These are phyloP conservation scores for Orthosia gothica DNA, from an alignment of 2,888 invertebrate genomes.

Conservation along the genomic window DNA sequence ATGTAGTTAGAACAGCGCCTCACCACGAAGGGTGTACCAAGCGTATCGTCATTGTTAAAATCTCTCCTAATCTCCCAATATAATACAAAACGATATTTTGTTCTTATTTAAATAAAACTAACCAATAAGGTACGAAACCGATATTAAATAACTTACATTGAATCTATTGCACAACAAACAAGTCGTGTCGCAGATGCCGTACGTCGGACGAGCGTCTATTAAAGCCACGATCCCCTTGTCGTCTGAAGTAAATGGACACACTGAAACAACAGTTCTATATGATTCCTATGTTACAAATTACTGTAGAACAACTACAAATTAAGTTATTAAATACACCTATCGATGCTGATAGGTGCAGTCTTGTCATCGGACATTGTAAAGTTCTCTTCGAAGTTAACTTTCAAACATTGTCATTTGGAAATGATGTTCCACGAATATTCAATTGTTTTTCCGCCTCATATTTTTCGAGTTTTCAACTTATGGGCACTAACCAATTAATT, in stretches of 20 bases:
- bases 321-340: slow-evolving; percentile 20
- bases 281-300: neutral
- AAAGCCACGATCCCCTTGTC: slow-evolving; percentile 80
- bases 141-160: slow-evolving; percentile 78
- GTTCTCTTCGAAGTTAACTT: neutral
- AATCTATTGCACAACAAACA: slow-evolving; percentile 85
- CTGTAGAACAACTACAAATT: slow-evolving; percentile 6
- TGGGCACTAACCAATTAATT: neutral
- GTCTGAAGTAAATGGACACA: slow-evolving; percentile 81
- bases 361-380: neutral
- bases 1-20: neutral
- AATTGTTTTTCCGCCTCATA: neutral
- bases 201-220: slow-evolving; percentile 84
- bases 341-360: neutral
- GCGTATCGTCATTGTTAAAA: neutral
- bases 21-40: neutral
- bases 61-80: neutral
- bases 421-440: neutral
- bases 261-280: slow-evolving; percentile 70
- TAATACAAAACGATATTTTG: neutral
- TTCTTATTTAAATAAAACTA: neutral
- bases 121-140: neutral
- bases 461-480: neutral
- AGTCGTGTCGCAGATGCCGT: slow-evolving; percentile 84
- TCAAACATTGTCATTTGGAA: too few species aligned